Conservation (phyloP, 2,888 invertebrate species). For the Bellardia pandia region DNA sequence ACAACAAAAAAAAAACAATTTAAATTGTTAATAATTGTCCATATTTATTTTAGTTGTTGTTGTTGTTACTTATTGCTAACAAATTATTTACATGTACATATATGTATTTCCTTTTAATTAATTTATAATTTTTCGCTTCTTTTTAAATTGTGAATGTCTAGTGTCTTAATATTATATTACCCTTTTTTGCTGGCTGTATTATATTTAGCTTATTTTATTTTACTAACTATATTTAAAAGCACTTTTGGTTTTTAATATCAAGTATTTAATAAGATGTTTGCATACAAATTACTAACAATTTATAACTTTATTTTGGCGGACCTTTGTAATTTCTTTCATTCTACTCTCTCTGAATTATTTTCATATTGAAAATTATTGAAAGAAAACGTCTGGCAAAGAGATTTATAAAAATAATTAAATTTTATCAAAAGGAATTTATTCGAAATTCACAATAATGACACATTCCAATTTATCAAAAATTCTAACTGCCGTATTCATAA, state of each 20-base stretch:
- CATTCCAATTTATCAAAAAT: too few species aligned
- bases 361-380: too few species aligned
- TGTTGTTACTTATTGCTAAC: slow-evolving; percentile 7
- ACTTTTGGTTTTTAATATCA: neutral
- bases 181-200: slow-evolving; percentile 52
- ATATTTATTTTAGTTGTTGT: slow-evolving; percentile 22
- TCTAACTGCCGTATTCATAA: too few species aligned
- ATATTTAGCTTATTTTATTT: slow-evolving; percentile 56
- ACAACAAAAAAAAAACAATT: slow-evolving; percentile 71
- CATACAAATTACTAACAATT: neutral
- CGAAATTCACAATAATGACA: too few species aligned
- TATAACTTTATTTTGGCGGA: neutral
- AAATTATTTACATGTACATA: slow-evolving; percentile 3
- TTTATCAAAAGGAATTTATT: too few species aligned
- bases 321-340: too few species aligned
- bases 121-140: neutral
- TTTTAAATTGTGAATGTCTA: slow-evolving; percentile 33
- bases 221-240: slow-evolving; percentile 24
- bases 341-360: too few species aligned
- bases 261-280: neutral
- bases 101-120: slow-evolving; percentile 8
- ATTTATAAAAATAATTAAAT: too few species aligned
- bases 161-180: neutral
- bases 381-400: too few species aligned
- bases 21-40: slow-evolving; percentile 45